Evolutionary conservation across 2,888 invertebrate species (phyloP).

Genomic region (Geophilus truncorum): DNA sequence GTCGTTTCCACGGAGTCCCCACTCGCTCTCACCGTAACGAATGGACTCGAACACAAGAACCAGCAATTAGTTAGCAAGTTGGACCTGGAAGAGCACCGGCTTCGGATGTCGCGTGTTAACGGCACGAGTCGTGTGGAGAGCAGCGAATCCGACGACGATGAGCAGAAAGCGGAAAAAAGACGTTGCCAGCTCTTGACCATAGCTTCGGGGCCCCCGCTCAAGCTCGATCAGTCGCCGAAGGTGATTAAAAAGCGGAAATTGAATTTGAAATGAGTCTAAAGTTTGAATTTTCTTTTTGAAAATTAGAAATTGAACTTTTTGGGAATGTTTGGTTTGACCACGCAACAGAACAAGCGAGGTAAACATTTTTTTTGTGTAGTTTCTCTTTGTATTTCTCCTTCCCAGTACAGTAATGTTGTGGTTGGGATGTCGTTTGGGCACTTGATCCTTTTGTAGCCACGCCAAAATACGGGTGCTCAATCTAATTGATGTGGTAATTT

Average conservation of each 20-base stretch:
- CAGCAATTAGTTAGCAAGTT: constrained; percentile 44
- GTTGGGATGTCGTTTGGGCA: background rate
- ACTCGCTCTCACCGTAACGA: background rate
- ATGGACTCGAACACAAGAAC: background rate
- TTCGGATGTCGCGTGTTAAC: constrained; percentile 42
- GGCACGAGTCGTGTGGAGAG: constrained; percentile 38
- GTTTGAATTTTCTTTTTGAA: background rate
- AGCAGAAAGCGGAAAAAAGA: constrained; percentile 41
- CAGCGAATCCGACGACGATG: constrained; percentile 41
- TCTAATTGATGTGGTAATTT: background rate
- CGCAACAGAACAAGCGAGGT: constrained; percentile 42
- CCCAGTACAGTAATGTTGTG: background rate
- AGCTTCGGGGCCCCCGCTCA: constrained; percentile 44
- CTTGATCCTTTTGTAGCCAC: background rate
- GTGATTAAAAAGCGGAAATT: constrained; percentile 23
- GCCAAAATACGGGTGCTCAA: constrained; percentile 10
- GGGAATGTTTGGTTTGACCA: constrained; percentile 43
- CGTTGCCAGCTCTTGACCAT: constrained; percentile 42
- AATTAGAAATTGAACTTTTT: constrained; percentile 43
- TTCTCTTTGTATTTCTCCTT: background rate
- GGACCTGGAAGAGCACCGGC: constrained; percentile 45
- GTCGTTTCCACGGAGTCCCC: background rate
- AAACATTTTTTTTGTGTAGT: background rate
- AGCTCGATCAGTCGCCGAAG: constrained; percentile 43
- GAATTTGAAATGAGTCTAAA: background rate